Conservation (phyloP, 2,888 invertebrate genomes). For the Apocheima hispidaria region DNA sequence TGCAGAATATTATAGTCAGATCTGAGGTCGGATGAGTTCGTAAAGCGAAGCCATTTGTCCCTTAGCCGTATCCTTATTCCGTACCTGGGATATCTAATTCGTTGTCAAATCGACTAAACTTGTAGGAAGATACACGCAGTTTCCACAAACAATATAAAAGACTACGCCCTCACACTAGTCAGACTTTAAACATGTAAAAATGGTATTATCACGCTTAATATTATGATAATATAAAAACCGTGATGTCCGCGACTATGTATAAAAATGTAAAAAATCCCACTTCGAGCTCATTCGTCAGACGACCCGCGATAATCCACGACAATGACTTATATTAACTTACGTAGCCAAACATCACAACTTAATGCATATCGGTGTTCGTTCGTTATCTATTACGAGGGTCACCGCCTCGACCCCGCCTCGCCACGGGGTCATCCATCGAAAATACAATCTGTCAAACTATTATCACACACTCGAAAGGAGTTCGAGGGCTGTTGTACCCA, state of each 20-base stretch:
- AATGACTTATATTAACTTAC: constrained; percentile 78
- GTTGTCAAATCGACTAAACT: constrained; percentile 67
- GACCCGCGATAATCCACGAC: constrained; percentile 65
- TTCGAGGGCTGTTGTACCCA: no score
- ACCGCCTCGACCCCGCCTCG: constrained; percentile 1
- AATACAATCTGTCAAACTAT: background rate
- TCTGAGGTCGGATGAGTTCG: background rate
- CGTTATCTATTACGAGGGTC: constrained; percentile 12
- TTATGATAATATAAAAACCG: constrained; percentile 45
- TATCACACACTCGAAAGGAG: background rate
- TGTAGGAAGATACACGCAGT: constrained; percentile 45
- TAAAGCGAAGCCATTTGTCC: constrained; percentile 49
- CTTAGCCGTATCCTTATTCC: constrained; percentile 49
- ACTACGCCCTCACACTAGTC: constrained; percentile 64
- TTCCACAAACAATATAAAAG: constrained; percentile 49
- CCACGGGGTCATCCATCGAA: constrained; percentile 15
- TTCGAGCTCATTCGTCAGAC: constrained; percentile 42
- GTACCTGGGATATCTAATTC: constrained; percentile 66
- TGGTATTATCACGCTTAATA: constrained; percentile 40
- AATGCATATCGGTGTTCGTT: constrained; percentile 56
- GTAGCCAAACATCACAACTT: constrained; percentile 80
- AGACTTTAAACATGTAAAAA: constrained; percentile 59
- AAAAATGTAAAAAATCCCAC: constrained; percentile 64
- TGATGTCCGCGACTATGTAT: constrained; percentile 47
- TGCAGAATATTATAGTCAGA: background rate